Evolutionary conservation across 2,113 vertebrate species (phyloP).

Genomic region (Catagonus wagneri): DNA sequence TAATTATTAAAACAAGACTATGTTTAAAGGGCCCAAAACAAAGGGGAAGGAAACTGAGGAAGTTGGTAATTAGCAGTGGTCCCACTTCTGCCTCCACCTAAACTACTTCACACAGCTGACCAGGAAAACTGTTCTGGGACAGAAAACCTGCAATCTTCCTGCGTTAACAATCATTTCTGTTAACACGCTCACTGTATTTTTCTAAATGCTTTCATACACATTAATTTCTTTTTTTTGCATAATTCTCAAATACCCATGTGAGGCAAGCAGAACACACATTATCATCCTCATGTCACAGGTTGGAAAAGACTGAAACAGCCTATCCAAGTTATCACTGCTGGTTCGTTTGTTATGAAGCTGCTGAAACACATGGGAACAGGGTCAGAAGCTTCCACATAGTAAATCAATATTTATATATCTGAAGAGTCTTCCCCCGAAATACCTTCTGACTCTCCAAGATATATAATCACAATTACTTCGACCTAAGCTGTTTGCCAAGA

Average conservation of each 20-base stretch:
- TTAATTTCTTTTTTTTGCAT: not conserved
- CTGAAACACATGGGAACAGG: not conserved
- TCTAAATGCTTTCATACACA: not conserved
- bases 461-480: not conserved
- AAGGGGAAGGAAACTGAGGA: not conserved
- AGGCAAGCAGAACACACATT: not conserved
- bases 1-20: not conserved
- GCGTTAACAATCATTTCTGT: not conserved
- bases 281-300: not conserved
- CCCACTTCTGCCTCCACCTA: not conserved
- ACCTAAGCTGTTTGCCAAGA: not conserved
- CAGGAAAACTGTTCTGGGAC: not conserved
- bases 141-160: not conserved
- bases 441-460: not conserved
- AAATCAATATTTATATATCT: not conserved
- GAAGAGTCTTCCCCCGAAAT: not conserved
- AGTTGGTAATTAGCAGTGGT: fast-evolving
- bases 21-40: not conserved
- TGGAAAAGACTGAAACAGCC: not conserved
- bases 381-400: too few relatives aligned
- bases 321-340: not conserved
- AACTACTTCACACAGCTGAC: not conserved
- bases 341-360: not conserved
- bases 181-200: not conserved
- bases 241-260: not conserved